Percentiles rank a stretch among this genome's conserved stretches.
Conservation (phyloP, 2,113 vertebrate species). For the Bombycilla garrulus region DNA sequence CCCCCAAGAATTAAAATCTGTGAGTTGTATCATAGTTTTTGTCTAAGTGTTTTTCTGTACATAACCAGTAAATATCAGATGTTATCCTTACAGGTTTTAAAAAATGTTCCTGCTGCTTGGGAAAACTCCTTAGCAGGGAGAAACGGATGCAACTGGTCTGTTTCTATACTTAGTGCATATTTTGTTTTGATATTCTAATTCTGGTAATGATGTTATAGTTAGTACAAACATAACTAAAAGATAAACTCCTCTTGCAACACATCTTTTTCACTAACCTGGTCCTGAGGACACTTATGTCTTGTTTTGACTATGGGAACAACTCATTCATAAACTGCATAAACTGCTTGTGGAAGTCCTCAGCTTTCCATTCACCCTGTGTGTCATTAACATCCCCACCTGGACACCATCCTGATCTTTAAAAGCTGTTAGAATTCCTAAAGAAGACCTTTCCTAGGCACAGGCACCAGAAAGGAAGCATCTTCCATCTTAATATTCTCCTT, state of each 20-base stretch:
- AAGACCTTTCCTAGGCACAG: not conserved
- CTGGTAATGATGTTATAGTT: not conserved
- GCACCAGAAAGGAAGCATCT: not conserved
- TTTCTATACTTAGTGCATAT: not conserved
- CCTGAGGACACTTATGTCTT: not conserved
- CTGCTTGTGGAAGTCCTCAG: not conserved
- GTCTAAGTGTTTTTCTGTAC: not conserved
- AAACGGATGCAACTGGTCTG: not conserved
- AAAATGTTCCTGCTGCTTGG: not conserved
- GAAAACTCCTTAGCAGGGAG: not conserved
- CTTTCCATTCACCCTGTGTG: not conserved
- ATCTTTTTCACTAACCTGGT: not conserved
- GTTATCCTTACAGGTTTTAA: not conserved
- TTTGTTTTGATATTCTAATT: not conserved
- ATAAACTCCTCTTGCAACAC: not conserved
- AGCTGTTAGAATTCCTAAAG: not conserved
- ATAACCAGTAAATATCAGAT: not conserved
- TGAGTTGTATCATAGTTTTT: not conserved
- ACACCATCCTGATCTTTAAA: not conserved
- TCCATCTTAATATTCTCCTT: not conserved
- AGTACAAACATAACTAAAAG: not conserved
- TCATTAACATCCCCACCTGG: not conserved
- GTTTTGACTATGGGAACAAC: not conserved
- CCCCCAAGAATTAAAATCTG: not conserved
- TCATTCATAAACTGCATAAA: not conserved